Evolutionary conservation across 2,113 vertebrate species (phyloP).

Genomic region (Ranitomeya imitator): DNA sequence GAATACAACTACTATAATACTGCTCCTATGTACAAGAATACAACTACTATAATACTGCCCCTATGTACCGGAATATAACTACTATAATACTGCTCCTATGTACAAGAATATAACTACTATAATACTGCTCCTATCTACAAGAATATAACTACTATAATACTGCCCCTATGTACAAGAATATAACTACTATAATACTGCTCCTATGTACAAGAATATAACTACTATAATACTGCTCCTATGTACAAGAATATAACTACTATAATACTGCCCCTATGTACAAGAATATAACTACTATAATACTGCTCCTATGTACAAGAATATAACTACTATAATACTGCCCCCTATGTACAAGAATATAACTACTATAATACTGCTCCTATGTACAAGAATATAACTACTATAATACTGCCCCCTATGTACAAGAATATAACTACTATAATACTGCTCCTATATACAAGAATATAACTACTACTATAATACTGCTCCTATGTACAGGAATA

Average conservation of each 20-base stretch:
- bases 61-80: background rate
- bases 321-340: background rate
- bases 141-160: background rate
- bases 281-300: background rate
- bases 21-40: background rate
- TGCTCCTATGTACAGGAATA: background rate
- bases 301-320: background rate
- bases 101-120: background rate
- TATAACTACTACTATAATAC: background rate
- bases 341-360: background rate
- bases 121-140: background rate
- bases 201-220: background rate
- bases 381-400: background rate
- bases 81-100: background rate
- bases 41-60: background rate
- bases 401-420: background rate
- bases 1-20: background rate
- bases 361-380: background rate
- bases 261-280: background rate
- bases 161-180: background rate
- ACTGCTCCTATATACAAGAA: background rate
- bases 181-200: background rate
- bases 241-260: background rate
- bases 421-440: background rate
- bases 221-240: background rate